Percentiles rank a stretch among this genome's conserved stretches.
These are phyloP conservation scores for Acropternis orthonyx DNA, from an alignment of 2,797 vertebrate species.

Conservation along the genomic window DNA sequence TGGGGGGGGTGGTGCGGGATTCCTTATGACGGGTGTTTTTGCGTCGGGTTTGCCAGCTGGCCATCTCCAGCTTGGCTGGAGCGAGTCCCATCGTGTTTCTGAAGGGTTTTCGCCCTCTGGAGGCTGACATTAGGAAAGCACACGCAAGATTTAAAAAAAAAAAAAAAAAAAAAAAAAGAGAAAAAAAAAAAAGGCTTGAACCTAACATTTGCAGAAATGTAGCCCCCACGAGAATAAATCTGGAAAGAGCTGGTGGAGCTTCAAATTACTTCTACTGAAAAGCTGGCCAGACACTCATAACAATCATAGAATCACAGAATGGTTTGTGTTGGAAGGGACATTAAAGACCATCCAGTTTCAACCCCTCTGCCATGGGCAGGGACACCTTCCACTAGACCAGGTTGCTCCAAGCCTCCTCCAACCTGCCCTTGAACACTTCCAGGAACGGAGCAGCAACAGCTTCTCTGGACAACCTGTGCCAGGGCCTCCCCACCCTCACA, in stretches of 20 bases:
- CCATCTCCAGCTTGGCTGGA: background rate
- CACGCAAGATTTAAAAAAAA: background rate
- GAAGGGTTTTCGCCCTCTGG: constrained; percentile 43
- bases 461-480: background rate
- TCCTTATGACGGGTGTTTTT: background rate
- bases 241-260: background rate
- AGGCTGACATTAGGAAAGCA: background rate
- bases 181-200: background rate
- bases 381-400: background rate
- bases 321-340: background rate
- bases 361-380: background rate
- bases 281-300: background rate
- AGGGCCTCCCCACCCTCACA: background rate
- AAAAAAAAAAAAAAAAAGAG: too few relatives aligned
- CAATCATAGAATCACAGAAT: background rate
- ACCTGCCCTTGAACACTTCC: background rate
- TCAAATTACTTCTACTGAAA: background rate
- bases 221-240: background rate
- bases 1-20: background rate
- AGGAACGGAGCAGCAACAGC: background rate
- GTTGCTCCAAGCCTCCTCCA: accelerated
- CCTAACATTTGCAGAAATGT: background rate
- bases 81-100: background rate
- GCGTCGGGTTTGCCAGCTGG: background rate
- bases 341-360: accelerated